Base-by-base conservation (phyloP, 2,113 vertebrate species). In the Cricetomys ansorgei region DNA sequence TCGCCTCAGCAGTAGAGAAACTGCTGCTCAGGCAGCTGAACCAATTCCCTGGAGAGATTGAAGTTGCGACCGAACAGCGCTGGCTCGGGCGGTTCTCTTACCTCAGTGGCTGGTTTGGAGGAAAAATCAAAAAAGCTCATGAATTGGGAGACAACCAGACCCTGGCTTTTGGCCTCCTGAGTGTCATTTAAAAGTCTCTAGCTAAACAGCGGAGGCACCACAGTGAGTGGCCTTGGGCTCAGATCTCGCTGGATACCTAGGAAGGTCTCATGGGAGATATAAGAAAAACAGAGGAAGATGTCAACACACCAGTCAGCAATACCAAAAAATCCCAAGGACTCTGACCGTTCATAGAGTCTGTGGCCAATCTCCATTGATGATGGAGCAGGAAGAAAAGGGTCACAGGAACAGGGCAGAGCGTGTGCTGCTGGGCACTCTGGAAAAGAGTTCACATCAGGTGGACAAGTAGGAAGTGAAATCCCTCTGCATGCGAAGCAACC, bases 391-490 rank as follows among this genome's bases (percentile, higher is more conserved):
- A 91, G 11, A 34, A 80, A 55, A 37, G 15, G 53, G 69, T 57
- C 93, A 34, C 23, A 75, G 69, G 84, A 94, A 80, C 75, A 59
- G 75, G 29, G 27, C 15, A 10, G 45, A 53, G n/a, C 25, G 80
- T 93, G 87, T 90, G 91, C 67, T 73, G 62, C 37, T 10, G 70
- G 87, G 91, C 67, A 23, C 45, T 23, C 16, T 6, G 59, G 87
- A 96, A 96, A 85, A 81, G 96, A 97, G 50, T 79, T 94, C 88
- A 93, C 89, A 45, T 96, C 86, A 87, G 93, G 55, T 67, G 89
- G 93, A 79, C 55, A 97, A 97, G 88, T 67, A 76, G 95, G 88
- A 96, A 97, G 77, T 62, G 67, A 97, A 95, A 87, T 96, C 97
- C 81, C 40, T 31, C 40, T 0, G 83, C 31, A 86, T 69, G 75